Percentiles rank a stretch among this genome's conserved stretches.
phyloP scores from a whole-genome alignment of 2,113 vertebrate species.

The Prunella fulvescens region DNA sequence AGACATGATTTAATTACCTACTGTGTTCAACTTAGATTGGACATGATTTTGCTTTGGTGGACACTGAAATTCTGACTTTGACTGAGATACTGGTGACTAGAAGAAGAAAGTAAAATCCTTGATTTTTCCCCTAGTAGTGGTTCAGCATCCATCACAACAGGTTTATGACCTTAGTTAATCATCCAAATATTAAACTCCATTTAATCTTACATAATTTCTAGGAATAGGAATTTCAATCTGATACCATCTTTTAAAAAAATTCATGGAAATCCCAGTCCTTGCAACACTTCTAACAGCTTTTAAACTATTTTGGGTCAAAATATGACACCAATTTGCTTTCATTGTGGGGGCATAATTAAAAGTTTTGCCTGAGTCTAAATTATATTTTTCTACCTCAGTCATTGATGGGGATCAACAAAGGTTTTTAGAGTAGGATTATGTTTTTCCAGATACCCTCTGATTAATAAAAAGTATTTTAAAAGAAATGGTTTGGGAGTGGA shows the following conservation, averaged over 20 bases:
- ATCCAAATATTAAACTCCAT: background rate
- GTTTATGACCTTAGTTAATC: background rate
- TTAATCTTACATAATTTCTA: background rate
- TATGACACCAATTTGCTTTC: background rate
- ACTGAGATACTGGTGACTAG: background rate
- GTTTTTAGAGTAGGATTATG: background rate
- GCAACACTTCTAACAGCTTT: background rate
- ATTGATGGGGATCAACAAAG: background rate
- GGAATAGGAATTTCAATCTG: background rate
- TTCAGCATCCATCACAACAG: background rate
- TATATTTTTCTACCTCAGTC: background rate
- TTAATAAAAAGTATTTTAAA: background rate
- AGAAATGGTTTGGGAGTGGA: background rate
- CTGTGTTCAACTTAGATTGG: background rate
- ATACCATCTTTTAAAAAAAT: background rate
- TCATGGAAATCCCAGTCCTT: background rate
- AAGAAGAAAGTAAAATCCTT: background rate
- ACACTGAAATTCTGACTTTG: background rate
- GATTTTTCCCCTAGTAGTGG: background rate
- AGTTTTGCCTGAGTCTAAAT: background rate
- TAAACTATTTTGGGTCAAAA: background rate
- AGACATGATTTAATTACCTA: background rate
- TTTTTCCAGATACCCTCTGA: background rate
- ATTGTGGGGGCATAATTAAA: fast-evolving
- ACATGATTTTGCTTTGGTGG: background rate